Conservation (phyloP, 2,797 vertebrate species). For the Poeciliopsis infans region DNA sequence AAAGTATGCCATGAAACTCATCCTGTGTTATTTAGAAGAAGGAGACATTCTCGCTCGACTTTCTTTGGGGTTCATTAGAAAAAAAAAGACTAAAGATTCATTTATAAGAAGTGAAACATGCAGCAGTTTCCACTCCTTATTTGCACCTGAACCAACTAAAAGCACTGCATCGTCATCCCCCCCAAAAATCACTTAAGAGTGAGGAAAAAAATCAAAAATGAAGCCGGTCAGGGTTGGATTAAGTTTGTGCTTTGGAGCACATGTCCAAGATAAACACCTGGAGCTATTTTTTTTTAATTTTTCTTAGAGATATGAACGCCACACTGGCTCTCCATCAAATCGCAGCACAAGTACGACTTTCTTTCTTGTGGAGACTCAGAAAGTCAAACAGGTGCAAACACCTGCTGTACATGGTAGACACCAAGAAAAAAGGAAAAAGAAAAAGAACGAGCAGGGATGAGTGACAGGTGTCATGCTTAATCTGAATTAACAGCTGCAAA, state of each 20-base stretch:
- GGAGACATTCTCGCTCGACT: background rate
- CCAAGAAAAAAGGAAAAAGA: too few relatives aligned
- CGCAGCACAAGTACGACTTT: constrained; percentile 50
- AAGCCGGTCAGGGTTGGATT: constrained; percentile 47
- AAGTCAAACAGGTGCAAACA: background rate
- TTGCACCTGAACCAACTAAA: constrained; percentile 66
- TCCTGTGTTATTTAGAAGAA: background rate
- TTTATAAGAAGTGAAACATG: constrained; percentile 9
- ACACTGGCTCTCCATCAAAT: constrained; percentile 64
- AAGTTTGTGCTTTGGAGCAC: constrained; percentile 65
- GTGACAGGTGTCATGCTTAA: constrained; percentile 46
- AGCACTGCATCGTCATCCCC: constrained; percentile 53
- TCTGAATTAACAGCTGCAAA: background rate
- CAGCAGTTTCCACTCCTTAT: constrained; percentile 56
- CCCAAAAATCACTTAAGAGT: constrained; percentile 45
- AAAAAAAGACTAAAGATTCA: constrained; percentile 22
- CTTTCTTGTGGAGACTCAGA: constrained; percentile 10
- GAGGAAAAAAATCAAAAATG: constrained; percentile 18
- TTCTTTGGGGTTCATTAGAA: constrained; percentile 10
- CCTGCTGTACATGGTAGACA: background rate
- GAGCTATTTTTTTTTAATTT: constrained; percentile 16
- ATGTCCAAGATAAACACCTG: constrained; percentile 39
- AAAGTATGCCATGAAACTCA: constrained; percentile 1
- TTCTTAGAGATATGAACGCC: constrained; percentile 60
- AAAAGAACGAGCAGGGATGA: background rate